Base-by-base conservation (phyloP, 2,797 vertebrate species). In the Myotis pilosus region DNA sequence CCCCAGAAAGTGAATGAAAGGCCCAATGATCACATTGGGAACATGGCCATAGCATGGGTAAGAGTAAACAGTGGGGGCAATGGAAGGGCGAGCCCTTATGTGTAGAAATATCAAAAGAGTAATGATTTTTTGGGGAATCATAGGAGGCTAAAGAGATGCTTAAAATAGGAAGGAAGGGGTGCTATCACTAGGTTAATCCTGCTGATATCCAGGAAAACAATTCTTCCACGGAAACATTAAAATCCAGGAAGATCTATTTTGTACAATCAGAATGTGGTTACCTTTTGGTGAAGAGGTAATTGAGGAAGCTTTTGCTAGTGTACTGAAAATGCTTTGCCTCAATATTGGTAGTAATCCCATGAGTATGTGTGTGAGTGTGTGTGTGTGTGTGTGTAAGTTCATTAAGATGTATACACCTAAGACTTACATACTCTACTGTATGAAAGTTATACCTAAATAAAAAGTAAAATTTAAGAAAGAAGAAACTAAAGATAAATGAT, bases 401-500 rank as follows among this genome's bases (percentile, higher is more conserved):
- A 69, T 55, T 8, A 60, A 86, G 23, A 83, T 0, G 1, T 51
- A 74, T 2, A 47, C 2, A 41, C 2, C 13, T 69, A 57, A 38
- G 69, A 47, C 38, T 44, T 28, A 74, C 23, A 62, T 62, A 15
- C 25, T 68, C 6, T 80, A 51, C 2, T 92, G 13, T 30, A n/a
- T 47, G 0, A 66, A 33, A 82, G 49, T 57, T 69, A 53, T 57
- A 64, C 1, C 22, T 41, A 49, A 90, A n/a, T 16, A 64, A 62
- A 91, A 85, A 94, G 53, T 22, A 78, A 85, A 78, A 72, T 33
- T 75, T 57, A 23, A 51, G 71, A 57, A 85, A 80, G 60, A 57
- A 79, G 19, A 82, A 93, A 47, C 10, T 47, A 47, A 88, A 81
- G 33, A 33, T 22, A 19, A 76, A 3, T 6, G 79, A 53, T 44